Evolutionary conservation across 92 coral and sea anemone species (phyloP).

Genomic region (Bergia puertoricense): DNA sequence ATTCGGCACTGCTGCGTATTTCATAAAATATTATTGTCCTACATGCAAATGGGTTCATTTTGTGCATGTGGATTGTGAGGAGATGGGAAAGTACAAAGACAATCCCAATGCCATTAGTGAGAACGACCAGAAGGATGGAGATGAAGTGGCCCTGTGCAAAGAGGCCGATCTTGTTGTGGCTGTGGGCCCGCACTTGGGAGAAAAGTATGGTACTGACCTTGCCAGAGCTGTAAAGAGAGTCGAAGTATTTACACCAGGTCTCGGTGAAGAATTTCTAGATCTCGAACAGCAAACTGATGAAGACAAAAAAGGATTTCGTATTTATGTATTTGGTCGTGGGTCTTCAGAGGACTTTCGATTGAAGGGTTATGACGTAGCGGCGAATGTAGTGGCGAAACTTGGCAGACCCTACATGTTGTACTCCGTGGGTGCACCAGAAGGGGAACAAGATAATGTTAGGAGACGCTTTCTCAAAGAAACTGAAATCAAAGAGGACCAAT

Average conservation of each 20-base stretch:
- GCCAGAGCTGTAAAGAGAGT: background rate
- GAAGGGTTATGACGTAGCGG: no score
- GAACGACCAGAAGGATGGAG: conserved; percentile 3
- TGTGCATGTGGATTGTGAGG: conserved; percentile 35
- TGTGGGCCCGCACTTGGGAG: conserved; percentile 4
- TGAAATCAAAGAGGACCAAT: background rate
- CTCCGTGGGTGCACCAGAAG: background rate
- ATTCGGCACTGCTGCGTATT: background rate
- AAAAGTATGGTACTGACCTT: background rate
- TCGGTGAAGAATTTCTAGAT: background rate
- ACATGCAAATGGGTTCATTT: conserved; percentile 4
- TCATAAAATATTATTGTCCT: background rate
- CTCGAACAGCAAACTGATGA: background rate
- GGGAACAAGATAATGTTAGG: background rate
- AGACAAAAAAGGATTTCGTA: background rate
- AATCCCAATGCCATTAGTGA: background rate
- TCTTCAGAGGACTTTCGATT: no score
- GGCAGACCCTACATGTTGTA: background rate
- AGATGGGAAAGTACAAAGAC: conserved; percentile 20
- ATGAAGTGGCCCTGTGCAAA: conserved; percentile 22
- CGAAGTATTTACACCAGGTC: no score
- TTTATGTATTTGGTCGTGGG: no score
- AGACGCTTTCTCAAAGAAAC: background rate
- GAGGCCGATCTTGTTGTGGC: conserved; percentile 35
- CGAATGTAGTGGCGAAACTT: background rate